phyloP scores from a whole-genome alignment of 2,113 vertebrate species.

The Calonectris borealis region DNA sequence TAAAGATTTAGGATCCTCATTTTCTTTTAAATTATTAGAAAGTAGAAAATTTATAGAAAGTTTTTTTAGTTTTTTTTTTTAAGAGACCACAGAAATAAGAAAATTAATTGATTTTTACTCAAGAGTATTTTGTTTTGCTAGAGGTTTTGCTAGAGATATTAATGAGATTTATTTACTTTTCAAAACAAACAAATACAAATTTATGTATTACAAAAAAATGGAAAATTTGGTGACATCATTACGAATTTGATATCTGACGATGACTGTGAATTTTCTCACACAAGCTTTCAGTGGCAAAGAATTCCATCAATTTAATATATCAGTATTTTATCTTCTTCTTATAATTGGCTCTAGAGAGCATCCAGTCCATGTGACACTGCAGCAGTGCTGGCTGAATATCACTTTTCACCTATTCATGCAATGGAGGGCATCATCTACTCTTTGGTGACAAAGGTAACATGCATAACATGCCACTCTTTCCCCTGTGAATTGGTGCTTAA shows the following conservation, averaged over 20 bases:
- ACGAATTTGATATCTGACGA: background rate
- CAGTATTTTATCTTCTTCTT: background rate
- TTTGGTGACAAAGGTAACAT: background rate
- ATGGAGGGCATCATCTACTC: no score
- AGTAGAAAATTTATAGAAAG: background rate
- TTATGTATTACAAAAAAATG: fast-evolving
- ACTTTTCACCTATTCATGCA: background rate
- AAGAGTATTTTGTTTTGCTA: background rate
- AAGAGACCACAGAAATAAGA: background rate
- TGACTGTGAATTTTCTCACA: background rate
- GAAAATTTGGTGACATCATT: background rate
- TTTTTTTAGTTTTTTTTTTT: background rate
- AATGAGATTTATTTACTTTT: background rate
- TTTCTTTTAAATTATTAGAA: background rate
- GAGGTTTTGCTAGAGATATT: background rate
- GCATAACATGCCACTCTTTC: background rate
- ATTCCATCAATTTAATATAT: background rate
- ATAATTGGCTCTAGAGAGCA: fast-evolving
- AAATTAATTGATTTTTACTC: background rate
- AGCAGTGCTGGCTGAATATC: background rate
- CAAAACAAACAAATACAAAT: background rate
- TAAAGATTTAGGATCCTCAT: background rate
- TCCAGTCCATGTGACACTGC: background rate
- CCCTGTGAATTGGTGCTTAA: background rate
- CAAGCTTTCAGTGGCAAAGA: background rate